Conservation (phyloP, 2,113 vertebrate genomes). For the Haplochromis burtoni region DNA sequence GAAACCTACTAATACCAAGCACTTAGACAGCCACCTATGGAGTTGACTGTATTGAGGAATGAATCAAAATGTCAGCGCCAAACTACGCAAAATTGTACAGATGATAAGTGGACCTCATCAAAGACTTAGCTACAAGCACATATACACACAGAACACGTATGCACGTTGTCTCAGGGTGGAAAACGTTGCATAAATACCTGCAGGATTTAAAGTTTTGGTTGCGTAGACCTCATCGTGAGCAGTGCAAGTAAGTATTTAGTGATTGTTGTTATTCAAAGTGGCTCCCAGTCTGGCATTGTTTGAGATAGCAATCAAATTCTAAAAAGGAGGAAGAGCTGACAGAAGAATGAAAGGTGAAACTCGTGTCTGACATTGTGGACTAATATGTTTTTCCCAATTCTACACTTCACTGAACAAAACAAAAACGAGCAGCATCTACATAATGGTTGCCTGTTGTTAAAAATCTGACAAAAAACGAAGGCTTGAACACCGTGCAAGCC, state of each 20-base stretch:
- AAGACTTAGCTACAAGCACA: neutral
- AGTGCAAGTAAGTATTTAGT: neutral
- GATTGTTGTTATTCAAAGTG: neutral
- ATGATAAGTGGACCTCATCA: constrained; percentile 10
- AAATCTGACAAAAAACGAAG: neutral
- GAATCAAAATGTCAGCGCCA: constrained; percentile 14
- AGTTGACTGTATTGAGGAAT: neutral
- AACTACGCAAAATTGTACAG: neutral
- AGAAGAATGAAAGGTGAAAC: neutral
- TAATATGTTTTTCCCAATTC: neutral
- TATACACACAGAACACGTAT: neutral
- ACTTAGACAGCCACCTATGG: neutral
- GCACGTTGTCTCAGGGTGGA: neutral
- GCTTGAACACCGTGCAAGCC: neutral
- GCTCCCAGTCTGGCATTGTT: neutral
- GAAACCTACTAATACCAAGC: neutral
- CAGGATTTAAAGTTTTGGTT: neutral
- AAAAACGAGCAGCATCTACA: neutral
- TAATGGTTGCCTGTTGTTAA: neutral
- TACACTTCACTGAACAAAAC: neutral
- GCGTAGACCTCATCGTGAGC: neutral
- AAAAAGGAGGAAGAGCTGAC: neutral
- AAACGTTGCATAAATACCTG: constrained; percentile 24
- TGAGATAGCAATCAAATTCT: neutral
- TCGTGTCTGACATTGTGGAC: neutral